These are phyloP conservation scores for Drosophila peninsularis DNA, from an alignment of 2,888 invertebrate species.

Conservation along the genomic window DNA sequence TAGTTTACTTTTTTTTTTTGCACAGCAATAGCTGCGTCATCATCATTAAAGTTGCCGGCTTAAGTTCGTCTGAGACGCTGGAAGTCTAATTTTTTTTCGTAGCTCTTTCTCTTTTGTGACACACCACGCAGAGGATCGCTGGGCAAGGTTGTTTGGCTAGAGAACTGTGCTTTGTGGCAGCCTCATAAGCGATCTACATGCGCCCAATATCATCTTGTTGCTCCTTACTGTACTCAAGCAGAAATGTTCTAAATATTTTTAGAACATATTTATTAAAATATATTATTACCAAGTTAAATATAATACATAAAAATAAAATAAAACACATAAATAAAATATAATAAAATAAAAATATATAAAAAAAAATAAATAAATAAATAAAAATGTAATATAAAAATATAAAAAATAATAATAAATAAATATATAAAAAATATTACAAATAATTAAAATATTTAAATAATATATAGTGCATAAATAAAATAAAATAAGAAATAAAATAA, in stretches of 20 bases:
- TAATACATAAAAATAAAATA: no score
- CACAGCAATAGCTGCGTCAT: constrained; percentile 63
- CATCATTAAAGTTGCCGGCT: constrained; percentile 69
- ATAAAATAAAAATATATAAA: no score
- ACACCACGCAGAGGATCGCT: background rate
- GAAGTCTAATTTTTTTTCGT: background rate
- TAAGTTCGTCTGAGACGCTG: constrained; percentile 35
- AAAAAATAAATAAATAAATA: no score
- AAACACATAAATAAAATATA: no score
- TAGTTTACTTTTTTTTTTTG: constrained; percentile 50
- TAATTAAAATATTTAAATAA: no score
- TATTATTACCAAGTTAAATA: background rate
- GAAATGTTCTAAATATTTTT: background rate
- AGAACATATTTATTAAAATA: background rate
- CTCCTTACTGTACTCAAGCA: background rate
- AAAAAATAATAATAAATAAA: background rate
- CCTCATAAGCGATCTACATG: background rate
- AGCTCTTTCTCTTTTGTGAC: background rate
- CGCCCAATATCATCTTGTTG: background rate
- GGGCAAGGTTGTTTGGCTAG: background rate
- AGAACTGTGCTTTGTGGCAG: background rate
- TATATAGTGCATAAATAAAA: no score
- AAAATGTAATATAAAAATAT: background rate
- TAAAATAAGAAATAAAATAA: no score
- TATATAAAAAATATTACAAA: no score